Percentiles rank a stretch among this genome's conserved stretches.
Conservation (phyloP, 2,113 vertebrate species). For the Lathamus discolor region DNA sequence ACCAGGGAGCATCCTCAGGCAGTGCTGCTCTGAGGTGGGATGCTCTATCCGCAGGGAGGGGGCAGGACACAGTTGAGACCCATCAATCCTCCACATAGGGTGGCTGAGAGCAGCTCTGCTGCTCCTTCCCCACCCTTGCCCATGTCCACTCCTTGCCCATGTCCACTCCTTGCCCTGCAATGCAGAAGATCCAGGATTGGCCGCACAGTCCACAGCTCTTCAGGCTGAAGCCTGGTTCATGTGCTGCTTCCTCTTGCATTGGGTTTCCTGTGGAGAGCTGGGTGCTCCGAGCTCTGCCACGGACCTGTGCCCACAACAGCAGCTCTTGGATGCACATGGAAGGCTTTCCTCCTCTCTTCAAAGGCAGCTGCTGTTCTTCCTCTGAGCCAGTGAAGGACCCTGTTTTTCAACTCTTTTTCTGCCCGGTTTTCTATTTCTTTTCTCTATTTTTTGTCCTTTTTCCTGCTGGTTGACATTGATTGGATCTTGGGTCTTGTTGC, state of each 20-base stretch:
- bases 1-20: not conserved
- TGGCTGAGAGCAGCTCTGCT: accelerated
- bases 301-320: not conserved
- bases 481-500: slow-evolving; percentile 47
- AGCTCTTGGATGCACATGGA: not conserved
- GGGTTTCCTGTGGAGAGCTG: accelerated
- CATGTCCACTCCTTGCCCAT: not conserved
- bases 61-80: not conserved
- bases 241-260: not conserved
- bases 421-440: not conserved
- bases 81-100: accelerated
- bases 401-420: slow-evolving; percentile 27
- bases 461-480: not conserved
- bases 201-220: not conserved
- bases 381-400: not conserved
- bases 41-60: accelerated
- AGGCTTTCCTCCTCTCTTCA: not conserved
- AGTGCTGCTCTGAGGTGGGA: not conserved
- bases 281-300: not conserved
- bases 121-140: not conserved
- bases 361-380: not conserved
- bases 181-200: not conserved
- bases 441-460: not conserved
- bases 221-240: not conserved
- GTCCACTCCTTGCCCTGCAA: not conserved